Percentiles rank a stretch among this genome's conserved stretches.
These are phyloP conservation scores for Allygus modestus DNA, from an alignment of 2,888 invertebrate genomes.

Conservation along the genomic window DNA sequence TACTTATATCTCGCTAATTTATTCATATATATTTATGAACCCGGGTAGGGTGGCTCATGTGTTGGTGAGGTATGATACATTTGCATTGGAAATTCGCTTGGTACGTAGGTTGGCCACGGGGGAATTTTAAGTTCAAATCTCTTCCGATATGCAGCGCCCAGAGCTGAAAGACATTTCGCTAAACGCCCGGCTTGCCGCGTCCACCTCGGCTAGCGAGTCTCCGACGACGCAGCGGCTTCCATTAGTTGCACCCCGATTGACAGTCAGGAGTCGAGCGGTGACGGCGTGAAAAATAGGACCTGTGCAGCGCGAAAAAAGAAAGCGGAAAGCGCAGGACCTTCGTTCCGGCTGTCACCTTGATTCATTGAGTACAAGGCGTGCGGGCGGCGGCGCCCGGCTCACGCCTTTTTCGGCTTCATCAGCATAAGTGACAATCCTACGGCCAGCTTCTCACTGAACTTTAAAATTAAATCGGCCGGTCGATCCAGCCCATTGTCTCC, in stretches of 20 bases:
- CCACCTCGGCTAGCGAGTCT: too few species aligned
- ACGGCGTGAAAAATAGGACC: slow-evolving; percentile 62
- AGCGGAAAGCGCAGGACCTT: slow-evolving; percentile 18
- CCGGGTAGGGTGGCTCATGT: too few species aligned
- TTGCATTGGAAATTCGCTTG: too few species aligned
- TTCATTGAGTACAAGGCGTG: slow-evolving; percentile 41
- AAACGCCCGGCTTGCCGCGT: too few species aligned
- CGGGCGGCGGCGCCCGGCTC: background rate
- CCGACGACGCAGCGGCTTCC: background rate
- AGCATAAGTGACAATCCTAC: slow-evolving; percentile 41
- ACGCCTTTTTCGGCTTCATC: slow-evolving; percentile 45
- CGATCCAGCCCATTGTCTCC: background rate
- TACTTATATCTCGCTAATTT: too few species aligned
- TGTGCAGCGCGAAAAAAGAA: slow-evolving; percentile 60
- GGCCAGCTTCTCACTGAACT: slow-evolving; percentile 12
- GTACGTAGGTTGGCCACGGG: too few species aligned
- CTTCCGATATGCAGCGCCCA: too few species aligned
- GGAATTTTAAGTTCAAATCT: too few species aligned
- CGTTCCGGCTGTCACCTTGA: slow-evolving; percentile 52
- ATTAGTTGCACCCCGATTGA: slow-evolving; percentile 31
- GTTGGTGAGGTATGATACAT: too few species aligned
- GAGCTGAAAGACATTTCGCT: too few species aligned
- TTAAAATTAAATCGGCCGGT: slow-evolving; percentile 1
- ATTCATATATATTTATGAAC: too few species aligned
- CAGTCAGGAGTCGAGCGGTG: slow-evolving; percentile 37